Conservation (phyloP, 2,797 vertebrate species). For the Enteromius thamalakanensis region DNA sequence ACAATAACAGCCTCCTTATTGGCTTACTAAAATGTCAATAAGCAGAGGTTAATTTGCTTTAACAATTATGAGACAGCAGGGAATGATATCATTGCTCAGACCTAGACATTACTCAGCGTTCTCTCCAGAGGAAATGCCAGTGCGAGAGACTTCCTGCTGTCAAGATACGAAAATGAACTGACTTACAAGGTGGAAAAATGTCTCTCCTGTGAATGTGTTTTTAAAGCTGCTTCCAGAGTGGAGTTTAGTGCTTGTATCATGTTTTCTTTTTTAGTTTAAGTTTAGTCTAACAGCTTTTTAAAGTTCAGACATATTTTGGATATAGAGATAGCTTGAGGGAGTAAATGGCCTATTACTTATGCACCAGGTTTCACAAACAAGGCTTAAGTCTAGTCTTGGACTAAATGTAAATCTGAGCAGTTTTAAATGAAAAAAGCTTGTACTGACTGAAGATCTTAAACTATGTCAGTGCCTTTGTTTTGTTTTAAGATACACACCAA, state of each 20-base stretch:
- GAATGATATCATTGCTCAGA: constrained; percentile 48
- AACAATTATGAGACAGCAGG: constrained; percentile 10
- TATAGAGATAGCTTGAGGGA: not conserved
- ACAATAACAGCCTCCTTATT: not conserved
- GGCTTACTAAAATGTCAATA: not conserved
- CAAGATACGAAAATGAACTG: constrained; percentile 29
- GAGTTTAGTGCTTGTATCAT: not conserved
- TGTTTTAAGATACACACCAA: no score
- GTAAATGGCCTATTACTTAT: not conserved
- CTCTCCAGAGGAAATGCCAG: constrained; percentile 66
- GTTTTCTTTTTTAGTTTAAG: not conserved
- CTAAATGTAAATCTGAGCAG: no score
- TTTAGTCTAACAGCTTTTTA: not conserved
- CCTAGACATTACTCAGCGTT: constrained; percentile 52
- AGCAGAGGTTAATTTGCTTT: not conserved
- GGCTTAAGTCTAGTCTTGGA: no score
- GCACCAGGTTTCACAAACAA: no score
- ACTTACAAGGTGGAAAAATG: constrained; percentile 34
- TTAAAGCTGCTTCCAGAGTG: not conserved
- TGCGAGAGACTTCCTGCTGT: constrained; percentile 65
- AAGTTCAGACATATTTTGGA: not conserved
- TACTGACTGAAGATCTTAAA: no score
- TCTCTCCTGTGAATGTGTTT: constrained; percentile 16
- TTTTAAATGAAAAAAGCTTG: no score
- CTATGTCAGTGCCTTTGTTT: no score